A percentile compares a stretch with the other conserved stretches of the same genome.
Conservation (phyloP, 1,140 invertebrate genomes). For the Aricia agestis region DNA sequence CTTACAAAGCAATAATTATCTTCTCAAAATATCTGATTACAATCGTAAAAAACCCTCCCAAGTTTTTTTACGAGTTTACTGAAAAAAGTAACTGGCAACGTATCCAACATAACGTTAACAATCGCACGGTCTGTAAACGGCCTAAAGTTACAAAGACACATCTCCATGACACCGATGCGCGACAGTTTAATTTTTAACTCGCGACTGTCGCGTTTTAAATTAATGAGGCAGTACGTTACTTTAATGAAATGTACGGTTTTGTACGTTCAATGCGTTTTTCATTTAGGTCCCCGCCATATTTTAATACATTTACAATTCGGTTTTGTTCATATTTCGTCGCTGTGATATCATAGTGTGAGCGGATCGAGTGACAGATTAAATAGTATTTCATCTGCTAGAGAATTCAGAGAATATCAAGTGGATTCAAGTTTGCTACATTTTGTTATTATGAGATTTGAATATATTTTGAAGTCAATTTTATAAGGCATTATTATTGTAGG, state of each 20-base stretch:
- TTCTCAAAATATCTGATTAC: too few species aligned
- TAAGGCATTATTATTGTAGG: too few species aligned
- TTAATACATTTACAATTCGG: slow-evolving; percentile 11
- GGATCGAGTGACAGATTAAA: neutral
- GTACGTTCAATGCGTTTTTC: slow-evolving; percentile 22
- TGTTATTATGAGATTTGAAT: too few species aligned
- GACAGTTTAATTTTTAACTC: slow-evolving; percentile 33
- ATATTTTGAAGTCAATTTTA: too few species aligned
- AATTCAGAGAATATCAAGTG: too few species aligned
- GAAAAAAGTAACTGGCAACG: too few species aligned
- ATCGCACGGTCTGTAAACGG: neutral
- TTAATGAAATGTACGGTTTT: slow-evolving; percentile 30
- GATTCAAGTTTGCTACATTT: too few species aligned
- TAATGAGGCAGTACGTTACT: slow-evolving; percentile 31
- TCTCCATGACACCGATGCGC: slow-evolving; percentile 19
- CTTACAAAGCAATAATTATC: too few species aligned
- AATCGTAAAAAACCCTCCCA: too few species aligned
- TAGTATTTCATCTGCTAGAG: too few species aligned
- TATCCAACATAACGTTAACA: neutral
- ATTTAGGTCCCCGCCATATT: slow-evolving; percentile 8
- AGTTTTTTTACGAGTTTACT: too few species aligned
- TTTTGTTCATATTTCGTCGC: slow-evolving; percentile 9
- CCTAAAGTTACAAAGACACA: slow-evolving; percentile 11
- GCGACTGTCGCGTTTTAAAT: slow-evolving; percentile 25
- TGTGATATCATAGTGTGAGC: neutral